Evolutionary conservation across 1,140 invertebrate genomes (phyloP), one percentile per base, ranked within the genome.

Genomic region (Lordiphosa mommai): DNA sequence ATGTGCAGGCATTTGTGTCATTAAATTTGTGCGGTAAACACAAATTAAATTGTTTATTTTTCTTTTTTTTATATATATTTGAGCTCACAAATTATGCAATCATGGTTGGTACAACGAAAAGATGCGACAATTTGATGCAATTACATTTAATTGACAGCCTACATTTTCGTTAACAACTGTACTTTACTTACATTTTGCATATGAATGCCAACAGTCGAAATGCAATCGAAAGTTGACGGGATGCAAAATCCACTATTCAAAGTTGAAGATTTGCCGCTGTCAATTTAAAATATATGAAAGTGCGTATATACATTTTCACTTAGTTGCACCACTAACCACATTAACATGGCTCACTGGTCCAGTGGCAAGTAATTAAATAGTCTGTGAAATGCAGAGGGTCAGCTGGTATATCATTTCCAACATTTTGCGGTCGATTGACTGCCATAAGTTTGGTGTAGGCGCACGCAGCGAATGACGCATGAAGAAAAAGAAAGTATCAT

Each of bases 401-500:
- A n/a, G 53, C 52, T 40, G 33, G 30, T 12, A 32, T 74, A 74
- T 74, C 51, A 71, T 74, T 67, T 70, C 58, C 58, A 65, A 69
- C 56, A 69, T 58, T 79, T 80, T 61, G 52, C 61, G 72, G 67
- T 77, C 67, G 72, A 76, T 76, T 58, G 72, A 72, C 64, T 64
- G 74, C 38, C 32, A 56, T 38, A 60, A 61, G 71, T 82, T 80
- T 82, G 65, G 61, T 74, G 44, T 57, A 49, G 65, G 57, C 74
- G 51, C 64, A 12, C 74, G 51, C 64, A 17, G 9, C 16, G 8
- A 14, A 47, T 51, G 17, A 29, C 48, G 12, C 20, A 29, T 37
- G 48, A 32, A 46, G 67, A 67, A 79, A 80, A 67, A 82, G 74
- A 80, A 80, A 80, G 74, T 80, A 73, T 82, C 71, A 68, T 61